Evolutionary conservation across 2,113 vertebrate species (phyloP).

Genomic region (Corythaeola cristata): DNA sequence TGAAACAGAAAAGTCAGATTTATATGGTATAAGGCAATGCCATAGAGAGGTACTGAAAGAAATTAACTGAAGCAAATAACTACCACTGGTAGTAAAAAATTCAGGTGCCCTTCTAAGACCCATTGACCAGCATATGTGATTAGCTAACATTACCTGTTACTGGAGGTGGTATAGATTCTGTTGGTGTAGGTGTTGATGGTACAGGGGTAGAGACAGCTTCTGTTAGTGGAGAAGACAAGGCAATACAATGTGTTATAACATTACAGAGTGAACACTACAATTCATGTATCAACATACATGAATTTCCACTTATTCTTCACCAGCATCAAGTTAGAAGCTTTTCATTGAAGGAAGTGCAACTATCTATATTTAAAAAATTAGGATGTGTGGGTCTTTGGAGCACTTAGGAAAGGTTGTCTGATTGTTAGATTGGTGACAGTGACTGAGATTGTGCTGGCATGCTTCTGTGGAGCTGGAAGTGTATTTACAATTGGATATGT

Average conservation of each 20-base stretch:
- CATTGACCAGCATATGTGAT: background rate
- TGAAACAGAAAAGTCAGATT: background rate
- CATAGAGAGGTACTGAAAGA: background rate
- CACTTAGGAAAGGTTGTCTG: background rate
- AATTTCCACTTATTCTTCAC: background rate
- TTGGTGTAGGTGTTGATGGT: background rate
- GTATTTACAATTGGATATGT: background rate
- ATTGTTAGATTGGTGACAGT: background rate
- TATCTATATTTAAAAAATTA: background rate
- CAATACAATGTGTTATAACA: background rate
- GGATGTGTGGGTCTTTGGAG: background rate
- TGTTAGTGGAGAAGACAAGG: background rate
- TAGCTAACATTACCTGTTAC: slow-evolving; percentile 14
- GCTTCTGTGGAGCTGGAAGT: background rate
- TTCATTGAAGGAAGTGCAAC: background rate
- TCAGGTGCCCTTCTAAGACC: background rate
- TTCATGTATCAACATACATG: background rate
- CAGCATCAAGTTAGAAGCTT: background rate
- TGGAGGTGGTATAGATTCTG: background rate
- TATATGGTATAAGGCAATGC: background rate
- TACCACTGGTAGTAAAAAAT: background rate
- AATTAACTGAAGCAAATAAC: background rate
- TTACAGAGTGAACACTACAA: background rate
- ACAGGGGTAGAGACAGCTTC: background rate
- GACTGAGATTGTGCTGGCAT: background rate